These are phyloP conservation scores for Lepus oiostolus DNA, from an alignment of 2,797 vertebrate genomes.

Conservation along the genomic window DNA sequence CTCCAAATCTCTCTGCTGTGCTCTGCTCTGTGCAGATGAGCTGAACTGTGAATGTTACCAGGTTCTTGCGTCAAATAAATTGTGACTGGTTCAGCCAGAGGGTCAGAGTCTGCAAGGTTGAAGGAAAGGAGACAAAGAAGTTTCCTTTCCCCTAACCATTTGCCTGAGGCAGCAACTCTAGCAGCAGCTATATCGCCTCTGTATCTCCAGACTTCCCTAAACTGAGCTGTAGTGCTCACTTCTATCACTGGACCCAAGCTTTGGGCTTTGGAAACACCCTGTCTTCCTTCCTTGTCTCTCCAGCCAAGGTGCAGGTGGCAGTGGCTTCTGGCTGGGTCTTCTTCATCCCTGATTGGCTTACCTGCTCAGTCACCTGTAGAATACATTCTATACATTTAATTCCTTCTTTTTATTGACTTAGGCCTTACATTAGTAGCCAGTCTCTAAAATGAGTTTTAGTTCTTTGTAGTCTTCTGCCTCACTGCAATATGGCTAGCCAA, in stretches of 20 bases:
- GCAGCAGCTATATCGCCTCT: neutral
- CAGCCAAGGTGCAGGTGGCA: neutral
- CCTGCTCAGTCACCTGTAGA: neutral
- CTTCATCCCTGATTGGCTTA: neutral
- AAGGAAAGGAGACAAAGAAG: neutral
- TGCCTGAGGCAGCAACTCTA: neutral
- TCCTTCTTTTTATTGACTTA: neutral
- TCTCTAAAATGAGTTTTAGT: neutral
- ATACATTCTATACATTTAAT: neutral
- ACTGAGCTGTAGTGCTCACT: neutral
- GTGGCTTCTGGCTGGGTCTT: neutral
- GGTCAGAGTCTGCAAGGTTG: neutral
- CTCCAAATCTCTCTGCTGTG: neutral
- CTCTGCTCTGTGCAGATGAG: neutral
- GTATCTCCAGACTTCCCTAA: neutral
- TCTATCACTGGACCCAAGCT: neutral
- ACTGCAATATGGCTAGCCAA: neutral
- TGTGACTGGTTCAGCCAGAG: neutral
- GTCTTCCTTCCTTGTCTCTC: no score
- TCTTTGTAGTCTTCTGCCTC: no score
- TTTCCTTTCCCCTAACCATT: no score
- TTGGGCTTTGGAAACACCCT: neutral
- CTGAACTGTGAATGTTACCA: neutral
- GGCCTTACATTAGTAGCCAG: neutral
- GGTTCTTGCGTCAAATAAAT: neutral